Conservation (phyloP, 2,113 vertebrate species). For the Leiothrix lutea region DNA sequence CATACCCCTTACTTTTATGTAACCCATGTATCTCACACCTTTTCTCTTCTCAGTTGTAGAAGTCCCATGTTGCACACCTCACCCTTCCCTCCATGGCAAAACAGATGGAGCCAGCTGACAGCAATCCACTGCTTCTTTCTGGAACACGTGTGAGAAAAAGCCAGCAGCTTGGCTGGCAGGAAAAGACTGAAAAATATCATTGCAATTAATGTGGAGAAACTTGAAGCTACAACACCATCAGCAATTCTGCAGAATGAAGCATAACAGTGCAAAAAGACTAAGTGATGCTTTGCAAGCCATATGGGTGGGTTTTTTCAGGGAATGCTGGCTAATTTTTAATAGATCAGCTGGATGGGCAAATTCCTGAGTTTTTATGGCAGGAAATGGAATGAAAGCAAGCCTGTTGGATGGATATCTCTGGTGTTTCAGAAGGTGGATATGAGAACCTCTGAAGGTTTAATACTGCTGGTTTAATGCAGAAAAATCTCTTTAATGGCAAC, state of each 20-base stretch:
- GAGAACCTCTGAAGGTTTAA: background rate
- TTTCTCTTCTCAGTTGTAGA: background rate
- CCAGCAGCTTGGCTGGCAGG: slow-evolving; percentile 44
- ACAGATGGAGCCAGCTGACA: background rate
- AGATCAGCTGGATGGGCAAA: background rate
- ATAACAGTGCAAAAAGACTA: background rate
- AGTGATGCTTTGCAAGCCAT: background rate
- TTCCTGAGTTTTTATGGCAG: background rate
- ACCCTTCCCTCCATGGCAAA: background rate
- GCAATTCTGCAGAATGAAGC: background rate
- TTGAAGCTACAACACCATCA: background rate
- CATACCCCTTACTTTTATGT: background rate
- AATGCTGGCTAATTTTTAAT: background rate
- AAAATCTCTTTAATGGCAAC: background rate
- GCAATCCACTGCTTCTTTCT: background rate
- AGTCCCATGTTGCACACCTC: background rate
- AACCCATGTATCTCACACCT: background rate
- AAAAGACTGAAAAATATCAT: slow-evolving; percentile 43
- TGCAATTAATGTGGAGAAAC: slow-evolving; percentile 45
- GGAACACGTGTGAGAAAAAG: background rate
- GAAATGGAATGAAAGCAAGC: background rate
- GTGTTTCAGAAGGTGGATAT: background rate
- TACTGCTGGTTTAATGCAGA: background rate
- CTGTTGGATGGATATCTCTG: background rate
- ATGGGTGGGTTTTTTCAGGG: background rate